These are phyloP conservation scores for Drosophila nannoptera DNA, from an alignment of 1,140 invertebrate species.

Conservation along the genomic window DNA sequence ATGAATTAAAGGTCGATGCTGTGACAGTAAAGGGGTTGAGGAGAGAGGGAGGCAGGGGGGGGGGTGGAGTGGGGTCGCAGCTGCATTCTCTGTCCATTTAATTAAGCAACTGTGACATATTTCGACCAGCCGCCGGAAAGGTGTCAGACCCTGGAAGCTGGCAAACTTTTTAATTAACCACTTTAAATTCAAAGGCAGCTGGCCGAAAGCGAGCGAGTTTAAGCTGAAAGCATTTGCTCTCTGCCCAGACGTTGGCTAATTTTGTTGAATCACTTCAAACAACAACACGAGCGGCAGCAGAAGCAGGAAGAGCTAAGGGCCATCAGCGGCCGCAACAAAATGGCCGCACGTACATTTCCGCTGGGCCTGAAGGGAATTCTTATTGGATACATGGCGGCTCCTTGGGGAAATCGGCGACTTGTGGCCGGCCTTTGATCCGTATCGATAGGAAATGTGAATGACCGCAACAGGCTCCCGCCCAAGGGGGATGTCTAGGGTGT, in stretches of 20 bases:
- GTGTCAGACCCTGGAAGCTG: neutral
- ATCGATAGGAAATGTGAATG: too few species aligned
- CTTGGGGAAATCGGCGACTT: too few species aligned
- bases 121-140: conserved; percentile 4
- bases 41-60: too few species aligned
- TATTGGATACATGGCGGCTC: too few species aligned
- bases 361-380: neutral
- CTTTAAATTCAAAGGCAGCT: conserved; percentile 11
- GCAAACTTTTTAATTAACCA: conserved; percentile 40
- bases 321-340: neutral
- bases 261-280: neutral
- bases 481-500: too few species aligned
- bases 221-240: too few species aligned
- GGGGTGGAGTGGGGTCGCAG: conserved; percentile 13
- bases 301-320: neutral
- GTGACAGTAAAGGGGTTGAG: conserved; percentile 8
- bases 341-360: conserved; percentile 4
- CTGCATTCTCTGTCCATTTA: conserved; percentile 38
- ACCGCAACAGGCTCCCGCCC: too few species aligned
- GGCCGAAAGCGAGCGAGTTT: neutral
- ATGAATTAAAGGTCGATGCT: conserved; percentile 3
- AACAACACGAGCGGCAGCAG: neutral
- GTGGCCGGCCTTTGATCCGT: too few species aligned
- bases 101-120: conserved; percentile 45
- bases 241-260: neutral